phyloP scores from a whole-genome alignment of 2,888 invertebrate genomes.

The Drosophila austrosaltans region DNA sequence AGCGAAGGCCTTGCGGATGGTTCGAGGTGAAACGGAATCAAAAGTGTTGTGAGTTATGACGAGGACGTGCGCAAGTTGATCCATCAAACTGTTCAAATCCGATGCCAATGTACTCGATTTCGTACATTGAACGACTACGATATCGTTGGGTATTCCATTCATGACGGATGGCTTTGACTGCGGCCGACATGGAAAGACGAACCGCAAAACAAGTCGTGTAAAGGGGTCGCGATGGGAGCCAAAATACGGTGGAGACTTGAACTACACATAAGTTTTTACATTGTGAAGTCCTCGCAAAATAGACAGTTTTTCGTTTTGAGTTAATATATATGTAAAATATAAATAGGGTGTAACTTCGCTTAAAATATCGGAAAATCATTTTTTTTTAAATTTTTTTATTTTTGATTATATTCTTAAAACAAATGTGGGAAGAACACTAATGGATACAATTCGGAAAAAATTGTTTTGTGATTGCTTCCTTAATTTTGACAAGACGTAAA shows the following conservation, averaged over 20 bases:
- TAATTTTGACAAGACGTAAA: slow-evolving; percentile 81
- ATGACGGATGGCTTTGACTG: slow-evolving; percentile 75
- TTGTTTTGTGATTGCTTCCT: slow-evolving; percentile 62
- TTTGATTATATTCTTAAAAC: no score
- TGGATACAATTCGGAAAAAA: background rate
- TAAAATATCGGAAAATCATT: no score
- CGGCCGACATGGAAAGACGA: slow-evolving; percentile 57
- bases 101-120: slow-evolving; percentile 64
- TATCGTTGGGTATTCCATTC: slow-evolving; percentile 47
- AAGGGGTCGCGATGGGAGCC: slow-evolving; percentile 3
- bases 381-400: no score
- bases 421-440: no score
- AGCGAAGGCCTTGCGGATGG: slow-evolving; percentile 49
- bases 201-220: slow-evolving; percentile 29
- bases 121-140: slow-evolving; percentile 42
- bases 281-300: background rate
- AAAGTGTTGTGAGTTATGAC: slow-evolving; percentile 77
- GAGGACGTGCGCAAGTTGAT: slow-evolving; percentile 77
- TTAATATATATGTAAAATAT: no score
- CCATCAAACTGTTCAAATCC: slow-evolving; percentile 78
- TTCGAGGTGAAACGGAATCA: slow-evolving; percentile 11
- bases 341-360: no score
- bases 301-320: background rate
- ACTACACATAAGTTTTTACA: background rate
- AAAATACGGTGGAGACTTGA: background rate